These are phyloP conservation scores for Phaethon lepturus DNA, from an alignment of 2,113 vertebrate species.

Conservation along the genomic window DNA sequence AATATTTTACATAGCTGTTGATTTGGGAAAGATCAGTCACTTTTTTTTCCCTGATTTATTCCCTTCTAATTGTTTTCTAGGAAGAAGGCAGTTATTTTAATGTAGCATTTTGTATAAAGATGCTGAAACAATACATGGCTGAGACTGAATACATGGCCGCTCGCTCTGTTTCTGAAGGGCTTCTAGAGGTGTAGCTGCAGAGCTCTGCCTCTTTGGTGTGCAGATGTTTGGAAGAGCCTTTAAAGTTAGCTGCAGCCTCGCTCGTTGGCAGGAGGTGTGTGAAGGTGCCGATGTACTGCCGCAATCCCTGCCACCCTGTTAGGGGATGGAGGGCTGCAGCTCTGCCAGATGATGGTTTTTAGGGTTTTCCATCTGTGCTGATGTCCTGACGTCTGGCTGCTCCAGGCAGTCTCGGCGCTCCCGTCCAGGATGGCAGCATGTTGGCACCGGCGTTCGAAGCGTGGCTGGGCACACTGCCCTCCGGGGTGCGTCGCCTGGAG, in stretches of 20 bases:
- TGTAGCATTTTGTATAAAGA: not conserved
- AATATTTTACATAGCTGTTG: slow-evolving; percentile 5
- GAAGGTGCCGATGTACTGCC: not conserved
- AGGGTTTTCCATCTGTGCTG: not conserved
- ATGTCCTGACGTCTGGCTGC: not conserved
- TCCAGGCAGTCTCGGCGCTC: not conserved
- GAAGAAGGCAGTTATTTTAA: not conserved
- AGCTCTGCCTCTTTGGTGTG: not conserved
- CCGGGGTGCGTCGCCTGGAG: not conserved
- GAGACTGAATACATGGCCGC: not conserved
- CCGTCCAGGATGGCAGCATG: fast-evolving
- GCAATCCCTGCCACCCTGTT: fast-evolving
- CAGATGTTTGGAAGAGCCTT: not conserved
- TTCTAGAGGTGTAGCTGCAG: not conserved
- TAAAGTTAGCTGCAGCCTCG: not conserved
- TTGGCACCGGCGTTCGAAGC: fast-evolving
- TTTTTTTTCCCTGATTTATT: not conserved
- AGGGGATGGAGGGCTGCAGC: not conserved
- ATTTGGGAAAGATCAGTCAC: slow-evolving; percentile 9
- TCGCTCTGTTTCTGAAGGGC: not conserved
- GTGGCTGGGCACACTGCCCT: fast-evolving
- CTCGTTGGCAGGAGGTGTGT: fast-evolving
- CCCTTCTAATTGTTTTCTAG: not conserved
- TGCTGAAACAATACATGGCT: not conserved
- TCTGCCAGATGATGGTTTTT: not conserved